phyloP scores from a whole-genome alignment of 2,797 vertebrate species.

The Tamandua tetradactyla region DNA sequence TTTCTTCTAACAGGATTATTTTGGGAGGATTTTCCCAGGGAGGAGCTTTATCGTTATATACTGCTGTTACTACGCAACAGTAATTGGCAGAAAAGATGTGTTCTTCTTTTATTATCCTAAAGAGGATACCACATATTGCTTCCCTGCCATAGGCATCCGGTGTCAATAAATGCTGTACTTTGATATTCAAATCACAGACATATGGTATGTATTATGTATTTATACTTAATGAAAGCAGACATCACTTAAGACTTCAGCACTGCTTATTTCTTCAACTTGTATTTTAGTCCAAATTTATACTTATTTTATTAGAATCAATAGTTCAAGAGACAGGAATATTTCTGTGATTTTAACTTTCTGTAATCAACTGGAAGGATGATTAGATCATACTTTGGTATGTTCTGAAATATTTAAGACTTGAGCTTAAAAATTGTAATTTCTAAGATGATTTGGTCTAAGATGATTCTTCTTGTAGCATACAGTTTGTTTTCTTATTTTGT shows the following conservation, averaged over 20 bases:
- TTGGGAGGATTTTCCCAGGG: conserved; percentile 99
- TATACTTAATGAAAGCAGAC: conserved; percentile 43
- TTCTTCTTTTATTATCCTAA: conserved; percentile 41
- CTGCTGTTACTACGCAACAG: conserved; percentile 93
- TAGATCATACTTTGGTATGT: conserved; percentile 37
- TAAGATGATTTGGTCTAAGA: too few species aligned
- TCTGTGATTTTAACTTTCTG: conserved; percentile 64
- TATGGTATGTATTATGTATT: conserved; percentile 38
- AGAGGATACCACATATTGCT: conserved; percentile 57
- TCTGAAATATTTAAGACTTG: conserved; percentile 32
- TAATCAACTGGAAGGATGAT: conserved; percentile 65
- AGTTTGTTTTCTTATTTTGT: conserved; percentile 58
- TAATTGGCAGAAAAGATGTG: background rate
- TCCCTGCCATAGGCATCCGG: conserved; percentile 4
- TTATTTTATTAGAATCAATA: too few species aligned
- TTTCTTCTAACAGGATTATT: conserved; percentile 96
- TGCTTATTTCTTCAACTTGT: conserved; percentile 41
- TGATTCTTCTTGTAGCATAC: background rate
- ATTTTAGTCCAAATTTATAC: conserved; percentile 43
- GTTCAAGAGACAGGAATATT: conserved; percentile 21
- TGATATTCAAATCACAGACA: conserved; percentile 54
- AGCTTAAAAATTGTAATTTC: too few species aligned
- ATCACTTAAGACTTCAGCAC: conserved; percentile 53
- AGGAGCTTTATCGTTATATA: conserved; percentile 96
- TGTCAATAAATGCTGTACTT: conserved; percentile 39